Percentiles rank a stretch among this genome's conserved stretches.
phyloP scores from a whole-genome alignment of 2,888 invertebrate genomes.

The Drosophila flavopinicola region DNA sequence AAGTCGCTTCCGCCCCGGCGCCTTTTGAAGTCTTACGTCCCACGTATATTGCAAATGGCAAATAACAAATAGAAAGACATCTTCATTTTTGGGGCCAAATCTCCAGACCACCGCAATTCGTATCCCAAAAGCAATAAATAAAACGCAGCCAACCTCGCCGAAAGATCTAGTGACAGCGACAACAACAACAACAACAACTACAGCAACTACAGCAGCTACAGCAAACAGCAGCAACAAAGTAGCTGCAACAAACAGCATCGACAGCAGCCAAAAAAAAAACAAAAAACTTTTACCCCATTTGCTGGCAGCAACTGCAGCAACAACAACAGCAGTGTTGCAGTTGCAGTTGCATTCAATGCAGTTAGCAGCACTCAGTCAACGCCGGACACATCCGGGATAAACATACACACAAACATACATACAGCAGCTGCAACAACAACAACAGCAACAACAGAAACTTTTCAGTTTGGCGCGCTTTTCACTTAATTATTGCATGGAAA shows the following conservation, averaged over 20 bases:
- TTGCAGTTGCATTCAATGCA: slow-evolving; percentile 43
- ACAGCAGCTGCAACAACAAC: slow-evolving; percentile 2
- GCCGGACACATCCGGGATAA: slow-evolving; percentile 50
- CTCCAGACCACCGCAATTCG: background rate
- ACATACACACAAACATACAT: slow-evolving; percentile 32
- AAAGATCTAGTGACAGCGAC: slow-evolving; percentile 50
- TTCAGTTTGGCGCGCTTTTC: slow-evolving; percentile 46
- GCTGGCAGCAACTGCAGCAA: slow-evolving; percentile 27
- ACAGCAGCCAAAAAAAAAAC: slow-evolving; percentile 16
- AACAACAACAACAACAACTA: slow-evolving; percentile 29
- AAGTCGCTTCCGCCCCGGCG: slow-evolving; percentile 41
- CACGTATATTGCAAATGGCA: slow-evolving; percentile 4
- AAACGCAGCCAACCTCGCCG: slow-evolving; percentile 43
- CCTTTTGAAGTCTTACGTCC: slow-evolving; percentile 40
- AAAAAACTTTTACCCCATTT: slow-evolving; percentile 45
- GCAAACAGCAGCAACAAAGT: slow-evolving; percentile 19
- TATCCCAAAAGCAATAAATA: slow-evolving; percentile 50
- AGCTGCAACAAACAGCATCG: slow-evolving; percentile 18
- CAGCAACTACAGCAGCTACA: slow-evolving; percentile 13
- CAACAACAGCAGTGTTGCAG: slow-evolving; percentile 12
- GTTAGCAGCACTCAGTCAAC: slow-evolving; percentile 42
- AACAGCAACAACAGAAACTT: slow-evolving; percentile 6
- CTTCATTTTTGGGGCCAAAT: slow-evolving; percentile 26
- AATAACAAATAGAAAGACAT: slow-evolving; percentile 35
- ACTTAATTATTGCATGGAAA: background rate